Base-by-base conservation (phyloP, 2,888 invertebrate genomes). In the Drosophila mayaguana region DNA sequence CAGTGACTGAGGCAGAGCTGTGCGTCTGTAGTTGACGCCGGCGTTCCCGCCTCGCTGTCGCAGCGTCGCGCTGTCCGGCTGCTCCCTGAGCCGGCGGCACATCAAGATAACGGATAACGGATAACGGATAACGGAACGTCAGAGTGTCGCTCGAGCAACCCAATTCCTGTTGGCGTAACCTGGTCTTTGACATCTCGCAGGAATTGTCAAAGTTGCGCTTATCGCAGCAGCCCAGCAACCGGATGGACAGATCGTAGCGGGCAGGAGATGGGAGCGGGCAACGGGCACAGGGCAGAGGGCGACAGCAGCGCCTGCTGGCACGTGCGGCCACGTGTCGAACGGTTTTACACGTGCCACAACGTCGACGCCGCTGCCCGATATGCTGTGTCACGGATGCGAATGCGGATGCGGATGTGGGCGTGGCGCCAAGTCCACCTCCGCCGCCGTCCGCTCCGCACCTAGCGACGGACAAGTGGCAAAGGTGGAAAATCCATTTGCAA, bases 271-370 rank as follows among this genome's bases (percentile, higher is more conserved):
- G 55, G 38, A 28, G 42, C 36, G 25, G 16, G 46, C 38, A 12
- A 51, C 42, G 38, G 25, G 9, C 12, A 2, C 16, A 7, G 38
- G n/a, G n/a, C 2, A n/a, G 20, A 20, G 14, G 20, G 28, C 11
- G n/a, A 51, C 61, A 64, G 65, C 63, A 63, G 36, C 63, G 50
- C 48, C 60, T 67, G 63, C 61, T 68, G 71, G 56, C 87, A 90
- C 91, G 90, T 87, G 90, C 83, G 74, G 84, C 71, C 90, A 90
- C 91, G 90, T 90, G 90, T 76, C 90, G 80, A 80, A 74, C 80
- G 73, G 72, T 75, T 70, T 73, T 80, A 90, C 89, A 90, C 90
- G 90, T 90, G 90, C 84, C 74, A 63, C 73, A 57, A 20, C 54
- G 57, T 20, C 42, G 50, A 32, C 42, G 51, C 43, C 38, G 54